These are phyloP conservation scores for Pycnomerus fuliginosus DNA, from an alignment of 2,888 invertebrate species.

Conservation along the genomic window DNA sequence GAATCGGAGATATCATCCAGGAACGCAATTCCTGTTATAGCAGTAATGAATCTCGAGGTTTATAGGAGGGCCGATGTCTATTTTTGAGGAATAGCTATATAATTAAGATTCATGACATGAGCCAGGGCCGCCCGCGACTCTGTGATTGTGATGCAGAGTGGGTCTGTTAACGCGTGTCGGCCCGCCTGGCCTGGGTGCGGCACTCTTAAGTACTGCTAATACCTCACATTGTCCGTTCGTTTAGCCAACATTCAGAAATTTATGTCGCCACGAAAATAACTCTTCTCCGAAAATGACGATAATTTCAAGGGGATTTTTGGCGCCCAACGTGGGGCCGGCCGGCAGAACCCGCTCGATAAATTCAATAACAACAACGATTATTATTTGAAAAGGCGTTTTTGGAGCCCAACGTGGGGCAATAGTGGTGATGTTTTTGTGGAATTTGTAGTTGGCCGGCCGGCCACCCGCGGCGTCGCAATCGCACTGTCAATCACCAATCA, in stretches of 20 bases:
- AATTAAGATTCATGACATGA: slow-evolving; percentile 43
- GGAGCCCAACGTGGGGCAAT: too few species aligned
- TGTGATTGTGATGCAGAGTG: slow-evolving; percentile 45
- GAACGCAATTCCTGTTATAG: slow-evolving; percentile 18
- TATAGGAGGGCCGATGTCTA: slow-evolving; percentile 26
- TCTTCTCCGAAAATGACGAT: slow-evolving; percentile 3
- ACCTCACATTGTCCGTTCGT: slow-evolving; percentile 35
- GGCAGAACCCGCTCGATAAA: too few species aligned
- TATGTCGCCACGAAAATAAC: slow-evolving; percentile 13
- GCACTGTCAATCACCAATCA: slow-evolving; percentile 53
- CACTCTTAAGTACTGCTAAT: slow-evolving; percentile 43
- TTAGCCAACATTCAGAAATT: slow-evolving; percentile 25
- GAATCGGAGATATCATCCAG: too few species aligned
- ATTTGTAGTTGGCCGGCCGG: slow-evolving; percentile 27
- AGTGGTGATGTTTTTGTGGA: too few species aligned
- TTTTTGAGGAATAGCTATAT: slow-evolving; percentile 30
- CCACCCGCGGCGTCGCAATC: slow-evolving; percentile 52
- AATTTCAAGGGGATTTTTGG: too few species aligned
- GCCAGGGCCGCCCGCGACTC: slow-evolving; percentile 43
- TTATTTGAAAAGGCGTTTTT: too few species aligned
- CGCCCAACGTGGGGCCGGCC: too few species aligned
- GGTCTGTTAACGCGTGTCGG: slow-evolving; percentile 48
- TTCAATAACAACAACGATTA: too few species aligned
- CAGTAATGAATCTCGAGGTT: slow-evolving; percentile 21
- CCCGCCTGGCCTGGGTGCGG: slow-evolving; percentile 48